Evolutionary conservation across 37 sponge, comb jelly and placozoan genomes (phyloP), one percentile per base, ranked within the genome.

Genomic region (Spongilla lacustris): DNA sequence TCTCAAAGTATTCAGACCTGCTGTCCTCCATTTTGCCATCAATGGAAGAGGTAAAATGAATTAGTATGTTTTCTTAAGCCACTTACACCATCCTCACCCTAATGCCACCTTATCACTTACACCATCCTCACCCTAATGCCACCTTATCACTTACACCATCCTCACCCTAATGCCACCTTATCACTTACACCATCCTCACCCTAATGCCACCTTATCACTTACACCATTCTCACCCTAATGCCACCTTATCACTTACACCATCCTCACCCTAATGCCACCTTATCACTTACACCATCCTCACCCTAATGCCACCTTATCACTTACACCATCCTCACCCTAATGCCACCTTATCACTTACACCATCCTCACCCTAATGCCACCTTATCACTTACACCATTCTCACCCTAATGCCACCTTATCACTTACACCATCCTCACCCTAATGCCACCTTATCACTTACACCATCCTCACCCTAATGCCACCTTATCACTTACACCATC

Each of bases 1-100:
- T 94, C 23, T 36, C 32, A 29, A 91, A 89, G 83, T 94, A 91
- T 48, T 77, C 76, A 19, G 85, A 88, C 25, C 81, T 87, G 23
- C 4, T 94, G 48, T n/a, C 83, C 50, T 66, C 79, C 50, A 32
- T 91, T 0, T 73, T 91, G 17, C 81, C 80, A 17, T 82, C 89
- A 19, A 66, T 80, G n/a, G 70, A 94, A 49, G 75, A 85, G 67
- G 90, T 90, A n/a, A 36, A 70, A 83, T 22, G 32, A 32, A 29
- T 9, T 2, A 41, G 38, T 9, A 70, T 29, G n/a, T n/a, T n/a
- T n/a, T n/a, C n/a, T n/a, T n/a, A n/a, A n/a, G 8, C 8, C 46
- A 46, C 46, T 8, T 46, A 46, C 46, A 46, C 46, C 38, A 33
- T 13, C 26, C 71, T 35, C 37, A 81, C 70, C 14, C 68, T 66